These are phyloP conservation scores for Hypomecis atomaria DNA, from an alignment of 2,888 invertebrate species.

Conservation along the genomic window DNA sequence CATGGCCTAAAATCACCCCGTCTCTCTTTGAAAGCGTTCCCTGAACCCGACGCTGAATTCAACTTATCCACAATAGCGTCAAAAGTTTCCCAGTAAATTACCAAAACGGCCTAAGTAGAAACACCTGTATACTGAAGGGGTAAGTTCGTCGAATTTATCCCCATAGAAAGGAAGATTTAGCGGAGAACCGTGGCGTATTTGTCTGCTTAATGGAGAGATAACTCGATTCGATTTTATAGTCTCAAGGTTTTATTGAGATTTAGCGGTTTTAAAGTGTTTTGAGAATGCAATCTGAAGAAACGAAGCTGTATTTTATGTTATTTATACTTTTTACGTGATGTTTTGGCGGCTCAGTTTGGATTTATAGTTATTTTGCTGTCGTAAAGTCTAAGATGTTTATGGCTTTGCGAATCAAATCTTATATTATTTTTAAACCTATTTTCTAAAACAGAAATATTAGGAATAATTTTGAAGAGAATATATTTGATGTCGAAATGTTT, in stretches of 20 bases:
- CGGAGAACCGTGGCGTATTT: conserved; percentile 30
- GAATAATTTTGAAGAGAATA: no score
- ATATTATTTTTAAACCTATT: no score
- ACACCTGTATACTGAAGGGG: conserved; percentile 42
- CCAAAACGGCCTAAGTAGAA: conserved; percentile 46
- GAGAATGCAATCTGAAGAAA: conserved; percentile 7
- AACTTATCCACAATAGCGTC: conserved; percentile 11
- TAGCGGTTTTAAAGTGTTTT: conserved; percentile 28
- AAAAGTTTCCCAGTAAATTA: conserved; percentile 56
- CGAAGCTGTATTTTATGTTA: no score
- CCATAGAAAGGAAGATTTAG: conserved; percentile 39
- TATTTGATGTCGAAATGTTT: no score
- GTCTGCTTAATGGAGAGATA: conserved; percentile 43
- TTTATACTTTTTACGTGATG: not conserved
- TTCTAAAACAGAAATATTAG: no score
- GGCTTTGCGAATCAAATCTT: not conserved
- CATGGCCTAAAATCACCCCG: conserved; percentile 9
- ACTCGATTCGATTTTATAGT: conserved; percentile 35
- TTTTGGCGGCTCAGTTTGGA: not conserved
- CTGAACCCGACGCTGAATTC: conserved; percentile 2
- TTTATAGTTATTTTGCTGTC: not conserved
- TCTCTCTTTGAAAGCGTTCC: conserved; percentile 1
- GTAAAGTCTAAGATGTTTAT: not conserved
- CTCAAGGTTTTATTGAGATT: conserved; percentile 33
- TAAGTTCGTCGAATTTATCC: conserved; percentile 40